Evolutionary conservation across 2,113 vertebrate genomes (phyloP).

Genomic region (Castor canadensis): DNA sequence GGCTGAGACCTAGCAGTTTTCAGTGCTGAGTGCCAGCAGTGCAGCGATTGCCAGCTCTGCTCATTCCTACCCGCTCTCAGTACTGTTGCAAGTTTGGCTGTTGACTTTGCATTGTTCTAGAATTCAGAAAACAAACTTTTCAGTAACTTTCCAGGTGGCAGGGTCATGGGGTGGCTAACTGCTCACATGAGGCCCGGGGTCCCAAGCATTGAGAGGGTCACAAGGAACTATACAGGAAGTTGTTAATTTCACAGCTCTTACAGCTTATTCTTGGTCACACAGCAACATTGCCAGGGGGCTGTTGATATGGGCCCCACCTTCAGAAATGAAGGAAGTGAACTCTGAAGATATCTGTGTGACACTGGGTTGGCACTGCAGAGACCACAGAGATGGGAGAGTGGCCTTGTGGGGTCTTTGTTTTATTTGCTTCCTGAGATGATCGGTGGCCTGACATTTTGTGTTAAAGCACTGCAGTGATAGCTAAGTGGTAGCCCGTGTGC

Average conservation of each 20-base stretch:
- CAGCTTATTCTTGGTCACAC: no score
- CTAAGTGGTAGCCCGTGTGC: no score
- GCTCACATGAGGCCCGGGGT: no score
- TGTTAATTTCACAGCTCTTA: no score
- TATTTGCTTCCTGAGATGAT: neutral
- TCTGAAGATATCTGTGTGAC: neutral
- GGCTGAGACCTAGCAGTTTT: accelerated
- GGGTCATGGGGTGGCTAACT: neutral
- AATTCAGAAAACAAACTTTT: neutral
- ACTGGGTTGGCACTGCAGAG: neutral
- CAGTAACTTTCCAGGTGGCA: neutral
- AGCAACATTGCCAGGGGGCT: no score
- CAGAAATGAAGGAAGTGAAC: neutral
- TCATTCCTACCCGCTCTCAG: neutral
- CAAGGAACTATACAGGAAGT: neutral
- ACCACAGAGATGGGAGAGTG: accelerated
- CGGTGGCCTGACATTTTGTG: accelerated
- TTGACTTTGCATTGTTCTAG: neutral
- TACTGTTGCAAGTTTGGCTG: neutral
- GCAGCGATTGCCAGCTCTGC: neutral
- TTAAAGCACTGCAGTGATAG: accelerated
- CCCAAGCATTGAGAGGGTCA: neutral
- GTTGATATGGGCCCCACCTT: neutral
- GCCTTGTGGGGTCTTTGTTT: neutral
- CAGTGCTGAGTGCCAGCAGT: no score